Percentiles rank a stretch among this genome's conserved stretches.
Conservation (phyloP, 37 sponge, comb jelly and placozoan species). For the Eunapius fragilis region DNA sequence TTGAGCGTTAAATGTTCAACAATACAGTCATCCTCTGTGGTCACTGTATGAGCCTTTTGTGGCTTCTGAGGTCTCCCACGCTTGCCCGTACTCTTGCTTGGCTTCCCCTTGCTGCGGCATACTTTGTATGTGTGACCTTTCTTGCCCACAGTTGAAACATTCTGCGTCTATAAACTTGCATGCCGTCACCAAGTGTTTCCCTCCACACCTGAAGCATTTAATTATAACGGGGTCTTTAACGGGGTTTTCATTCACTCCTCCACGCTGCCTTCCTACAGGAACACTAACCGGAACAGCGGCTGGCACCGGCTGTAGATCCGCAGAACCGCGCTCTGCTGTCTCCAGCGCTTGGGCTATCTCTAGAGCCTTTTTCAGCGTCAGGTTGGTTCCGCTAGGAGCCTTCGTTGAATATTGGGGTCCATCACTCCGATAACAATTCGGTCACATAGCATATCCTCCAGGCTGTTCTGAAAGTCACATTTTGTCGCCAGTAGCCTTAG, state of each 20-base stretch:
- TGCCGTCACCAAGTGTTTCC: slow-evolving; percentile 7
- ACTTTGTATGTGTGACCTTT: slow-evolving; percentile 36
- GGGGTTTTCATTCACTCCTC: neutral
- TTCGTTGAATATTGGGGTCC: neutral
- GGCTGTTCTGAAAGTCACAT: neutral
- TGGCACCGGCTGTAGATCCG: neutral
- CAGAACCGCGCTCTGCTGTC: neutral
- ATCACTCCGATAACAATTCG: slow-evolving; percentile 24
- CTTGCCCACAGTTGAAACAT: slow-evolving; percentile 23
- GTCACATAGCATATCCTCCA: slow-evolving; percentile 22
- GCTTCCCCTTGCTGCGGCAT: slow-evolving; percentile 6
- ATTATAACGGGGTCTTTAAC: too few relatives aligned
- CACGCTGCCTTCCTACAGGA: neutral
- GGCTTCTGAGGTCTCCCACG: slow-evolving; percentile 5
- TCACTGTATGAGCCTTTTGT: neutral
- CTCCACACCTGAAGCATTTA: slow-evolving; percentile 46
- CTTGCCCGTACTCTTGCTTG: neutral
- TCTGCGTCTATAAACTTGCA: slow-evolving; percentile 18
- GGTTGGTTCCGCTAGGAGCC: slow-evolving; percentile 17
- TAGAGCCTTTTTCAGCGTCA: slow-evolving; percentile 6
- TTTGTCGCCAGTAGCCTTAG: slow-evolving; percentile 10
- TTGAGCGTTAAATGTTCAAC: too few relatives aligned
- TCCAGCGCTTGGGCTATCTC: neutral
- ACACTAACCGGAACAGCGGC: neutral
- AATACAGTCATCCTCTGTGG: too few relatives aligned